Conservation (phyloP, 2,888 invertebrate species). For the Phanerotoma sp. region DNA sequence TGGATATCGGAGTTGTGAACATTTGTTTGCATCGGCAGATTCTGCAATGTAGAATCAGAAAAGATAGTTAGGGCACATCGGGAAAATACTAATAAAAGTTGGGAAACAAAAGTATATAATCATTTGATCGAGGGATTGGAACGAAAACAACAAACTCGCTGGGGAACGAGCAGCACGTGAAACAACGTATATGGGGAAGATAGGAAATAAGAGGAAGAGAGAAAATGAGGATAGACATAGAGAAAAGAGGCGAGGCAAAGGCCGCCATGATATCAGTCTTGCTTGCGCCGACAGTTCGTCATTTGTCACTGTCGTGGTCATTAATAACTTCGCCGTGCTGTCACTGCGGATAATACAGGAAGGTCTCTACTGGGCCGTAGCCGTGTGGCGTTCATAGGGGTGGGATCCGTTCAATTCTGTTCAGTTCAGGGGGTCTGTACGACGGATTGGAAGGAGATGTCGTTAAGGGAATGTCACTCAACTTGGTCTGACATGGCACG, state of each 20-base stretch:
- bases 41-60: conserved; percentile 32
- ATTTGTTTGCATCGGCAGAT: conserved; percentile 8
- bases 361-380: conserved; percentile 45
- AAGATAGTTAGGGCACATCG: conserved; percentile 33
- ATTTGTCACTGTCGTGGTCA: conserved; percentile 58
- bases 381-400: conserved; percentile 45
- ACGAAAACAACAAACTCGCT: conserved; percentile 10
- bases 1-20: neutral
- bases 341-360: conserved; percentile 59
- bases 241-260: conserved; percentile 50
- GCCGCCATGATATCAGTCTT: conserved; percentile 58
- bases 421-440: conserved; percentile 52
- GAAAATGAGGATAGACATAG: conserved; percentile 32
- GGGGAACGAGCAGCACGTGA: conserved; percentile 13
- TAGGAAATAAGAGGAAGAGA: conserved; percentile 20
- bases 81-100: conserved; percentile 18
- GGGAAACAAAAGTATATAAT: neutral
- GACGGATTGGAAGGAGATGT: conserved; percentile 54
- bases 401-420: conserved; percentile 55
- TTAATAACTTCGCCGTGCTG: conserved; percentile 58
- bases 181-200: conserved; percentile 19
- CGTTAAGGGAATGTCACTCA: conserved; percentile 57
- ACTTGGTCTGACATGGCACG: conserved; percentile 52
- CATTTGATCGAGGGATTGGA: conserved; percentile 14
- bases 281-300: conserved; percentile 59